phyloP scores from a whole-genome alignment of 2,888 invertebrate genomes.

The Leptinotarsa tumamoca region DNA sequence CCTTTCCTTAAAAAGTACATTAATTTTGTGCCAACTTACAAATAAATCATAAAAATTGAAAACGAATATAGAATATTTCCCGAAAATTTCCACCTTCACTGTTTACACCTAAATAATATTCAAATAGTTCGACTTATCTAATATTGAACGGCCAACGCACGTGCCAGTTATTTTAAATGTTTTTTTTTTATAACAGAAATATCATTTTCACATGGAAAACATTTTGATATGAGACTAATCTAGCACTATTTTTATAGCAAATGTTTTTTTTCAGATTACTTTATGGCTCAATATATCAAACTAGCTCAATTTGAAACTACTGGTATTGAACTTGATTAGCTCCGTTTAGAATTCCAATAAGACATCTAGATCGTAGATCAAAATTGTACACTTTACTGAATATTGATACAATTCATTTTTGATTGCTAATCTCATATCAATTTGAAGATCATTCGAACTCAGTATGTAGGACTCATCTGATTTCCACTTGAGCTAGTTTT shows the following conservation, averaged over 20 bases:
- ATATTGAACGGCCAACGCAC: background rate
- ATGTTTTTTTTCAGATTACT: background rate
- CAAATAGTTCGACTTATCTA: background rate
- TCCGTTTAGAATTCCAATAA: no score
- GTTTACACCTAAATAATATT: background rate
- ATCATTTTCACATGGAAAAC: background rate
- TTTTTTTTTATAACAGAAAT: background rate
- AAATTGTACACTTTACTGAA: no score
- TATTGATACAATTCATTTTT: no score
- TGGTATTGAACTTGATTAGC: no score
- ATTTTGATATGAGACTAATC: background rate
- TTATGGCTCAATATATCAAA: no score
- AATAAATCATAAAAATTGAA: background rate
- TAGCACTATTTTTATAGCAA: background rate
- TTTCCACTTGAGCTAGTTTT: no score
- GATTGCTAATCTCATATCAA: no score
- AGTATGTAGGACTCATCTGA: no score
- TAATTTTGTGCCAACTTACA: background rate
- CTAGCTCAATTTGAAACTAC: no score
- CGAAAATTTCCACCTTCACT: background rate
- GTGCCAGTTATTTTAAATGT: background rate
- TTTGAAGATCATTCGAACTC: no score
- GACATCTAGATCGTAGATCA: no score
- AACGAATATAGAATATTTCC: background rate
- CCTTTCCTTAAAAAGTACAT: background rate